Evolutionary conservation across 2,113 vertebrate species (phyloP).

Genomic region (Tetrao urogallus): DNA sequence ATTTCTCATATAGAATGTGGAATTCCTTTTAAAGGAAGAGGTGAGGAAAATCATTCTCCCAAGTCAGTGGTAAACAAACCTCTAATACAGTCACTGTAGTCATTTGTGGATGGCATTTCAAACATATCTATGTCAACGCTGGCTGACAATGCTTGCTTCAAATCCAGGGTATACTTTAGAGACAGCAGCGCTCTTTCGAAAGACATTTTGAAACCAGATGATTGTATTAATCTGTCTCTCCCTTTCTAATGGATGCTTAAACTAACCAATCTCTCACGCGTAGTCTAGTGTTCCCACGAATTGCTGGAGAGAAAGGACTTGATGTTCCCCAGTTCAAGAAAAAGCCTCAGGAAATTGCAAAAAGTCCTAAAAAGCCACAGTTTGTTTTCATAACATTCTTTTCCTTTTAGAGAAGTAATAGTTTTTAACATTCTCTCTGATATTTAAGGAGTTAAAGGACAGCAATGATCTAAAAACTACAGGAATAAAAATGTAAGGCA

Average conservation of each 20-base stretch:
- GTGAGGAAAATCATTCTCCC: neutral
- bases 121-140: neutral
- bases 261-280: neutral
- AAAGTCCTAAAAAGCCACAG: constrained; percentile 68
- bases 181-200: constrained; percentile 9
- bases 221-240: neutral
- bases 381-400: constrained; percentile 72
- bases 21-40: neutral
- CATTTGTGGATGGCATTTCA: neutral
- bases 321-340: constrained; percentile 63
- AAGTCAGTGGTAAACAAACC: neutral
- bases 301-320: constrained; percentile 46
- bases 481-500: neutral
- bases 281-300: constrained; percentile 55
- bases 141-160: neutral
- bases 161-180: neutral
- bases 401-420: constrained; percentile 58
- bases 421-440: neutral
- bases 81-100: neutral
- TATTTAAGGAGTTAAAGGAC: constrained; percentile 57
- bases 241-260: neutral
- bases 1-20: neutral
- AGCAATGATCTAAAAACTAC: neutral
- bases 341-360: constrained; percentile 72
- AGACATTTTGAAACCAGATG: neutral